Conservation (phyloP, 2,113 vertebrate species). For the Silurus glanis region DNA sequence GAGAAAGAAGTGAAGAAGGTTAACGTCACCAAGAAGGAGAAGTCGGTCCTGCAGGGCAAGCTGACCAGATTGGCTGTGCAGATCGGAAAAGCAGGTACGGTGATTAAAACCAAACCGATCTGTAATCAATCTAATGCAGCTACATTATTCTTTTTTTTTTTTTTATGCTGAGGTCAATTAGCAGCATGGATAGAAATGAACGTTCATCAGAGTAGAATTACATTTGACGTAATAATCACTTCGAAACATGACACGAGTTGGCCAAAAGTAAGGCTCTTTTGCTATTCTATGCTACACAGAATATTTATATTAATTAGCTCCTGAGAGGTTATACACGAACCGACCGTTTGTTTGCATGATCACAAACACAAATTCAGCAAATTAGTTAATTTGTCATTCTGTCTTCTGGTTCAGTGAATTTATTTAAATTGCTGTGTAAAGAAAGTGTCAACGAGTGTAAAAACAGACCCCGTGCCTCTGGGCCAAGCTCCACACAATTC, state of each 20-base stretch:
- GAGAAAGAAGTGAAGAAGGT: slow-evolving; percentile 88
- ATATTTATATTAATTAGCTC: slow-evolving; percentile 39
- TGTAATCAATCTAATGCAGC: background rate
- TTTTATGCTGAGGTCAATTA: background rate
- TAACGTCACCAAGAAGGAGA: slow-evolving; percentile 93
- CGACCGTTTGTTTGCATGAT: slow-evolving; percentile 24
- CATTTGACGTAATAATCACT: background rate
- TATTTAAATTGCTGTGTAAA: slow-evolving; percentile 32
- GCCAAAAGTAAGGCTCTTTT: background rate
- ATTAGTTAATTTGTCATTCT: slow-evolving; percentile 36
- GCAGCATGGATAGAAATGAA: background rate
- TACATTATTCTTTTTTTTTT: background rate
- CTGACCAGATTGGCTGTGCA: slow-evolving; percentile 90
- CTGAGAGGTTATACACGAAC: background rate
- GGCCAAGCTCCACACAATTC: slow-evolving; percentile 38
- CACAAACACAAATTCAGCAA: slow-evolving; percentile 3
- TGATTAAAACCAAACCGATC: background rate
- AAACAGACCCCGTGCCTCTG: slow-evolving; percentile 38
- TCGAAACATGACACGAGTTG: background rate
- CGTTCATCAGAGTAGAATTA: background rate
- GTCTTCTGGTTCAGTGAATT: slow-evolving; percentile 14
- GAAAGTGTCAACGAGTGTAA: slow-evolving; percentile 39
- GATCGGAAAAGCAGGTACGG: slow-evolving; percentile 91
- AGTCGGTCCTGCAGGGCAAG: slow-evolving; percentile 96
- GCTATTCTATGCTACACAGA: slow-evolving; percentile 10